phyloP scores from a whole-genome alignment of 2,797 vertebrate species.

The Mormyrops attenuatus region DNA sequence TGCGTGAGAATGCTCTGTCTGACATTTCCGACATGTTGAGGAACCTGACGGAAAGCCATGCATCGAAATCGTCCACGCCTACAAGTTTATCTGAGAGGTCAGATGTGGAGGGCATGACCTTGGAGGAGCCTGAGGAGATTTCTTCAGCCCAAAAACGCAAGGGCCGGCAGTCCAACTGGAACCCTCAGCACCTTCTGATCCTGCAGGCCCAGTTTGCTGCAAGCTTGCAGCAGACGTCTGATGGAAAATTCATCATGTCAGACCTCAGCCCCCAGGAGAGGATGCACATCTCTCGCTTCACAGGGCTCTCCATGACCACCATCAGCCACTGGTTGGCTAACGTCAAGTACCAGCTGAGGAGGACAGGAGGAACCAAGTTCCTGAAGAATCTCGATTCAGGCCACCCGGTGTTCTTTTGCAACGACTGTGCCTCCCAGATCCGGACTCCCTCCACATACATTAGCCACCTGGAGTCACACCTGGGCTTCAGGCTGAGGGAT shows the following conservation, averaged over 20 bases:
- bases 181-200: constrained; percentile 95
- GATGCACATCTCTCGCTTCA: constrained; percentile 95
- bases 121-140: constrained; percentile 79
- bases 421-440: constrained; percentile 95
- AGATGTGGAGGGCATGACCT: constrained; percentile 73
- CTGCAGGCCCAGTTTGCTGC: constrained; percentile 96
- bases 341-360: constrained; percentile 97
- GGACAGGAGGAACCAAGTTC: constrained; percentile 98
- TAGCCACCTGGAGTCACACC: constrained; percentile 92
- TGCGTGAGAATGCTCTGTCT: constrained; percentile 92
- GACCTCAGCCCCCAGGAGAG: constrained; percentile 97
- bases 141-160: constrained; percentile 91
- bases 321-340: constrained; percentile 99
- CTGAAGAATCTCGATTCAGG: constrained; percentile 96
- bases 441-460: constrained; percentile 92
- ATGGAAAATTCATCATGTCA: constrained; percentile 91
- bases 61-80: constrained; percentile 80
- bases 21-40: constrained; percentile 99
- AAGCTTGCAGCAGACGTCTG: constrained; percentile 85
- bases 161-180: constrained; percentile 98
- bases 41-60: constrained; percentile 91
- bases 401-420: constrained; percentile 95
- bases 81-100: constrained; percentile 79
- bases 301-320: constrained; percentile 96
- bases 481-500: constrained; percentile 94